Evolutionary conservation across 2,797 vertebrate species (phyloP).

Genomic region (Mallotus villosus): DNA sequence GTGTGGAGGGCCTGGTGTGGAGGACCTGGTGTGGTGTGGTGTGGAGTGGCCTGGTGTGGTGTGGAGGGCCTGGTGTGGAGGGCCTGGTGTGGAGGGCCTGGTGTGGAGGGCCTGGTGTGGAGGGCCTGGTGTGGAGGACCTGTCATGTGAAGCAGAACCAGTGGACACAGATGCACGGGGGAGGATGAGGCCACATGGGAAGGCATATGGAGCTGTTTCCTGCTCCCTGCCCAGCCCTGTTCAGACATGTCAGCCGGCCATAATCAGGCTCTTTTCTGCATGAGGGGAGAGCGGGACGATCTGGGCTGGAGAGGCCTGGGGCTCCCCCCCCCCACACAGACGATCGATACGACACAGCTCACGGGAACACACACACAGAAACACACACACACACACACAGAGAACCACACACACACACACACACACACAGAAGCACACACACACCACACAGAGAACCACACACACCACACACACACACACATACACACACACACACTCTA

Average conservation of each 20-base stretch:
- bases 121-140: too few relatives aligned
- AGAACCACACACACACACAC: constrained; percentile 23
- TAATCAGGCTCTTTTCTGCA: constrained; percentile 71
- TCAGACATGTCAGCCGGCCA: constrained; percentile 69
- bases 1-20: too few relatives aligned
- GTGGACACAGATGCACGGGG: constrained; percentile 17
- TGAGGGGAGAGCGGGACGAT: constrained; percentile 62
- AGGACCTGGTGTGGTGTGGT: too few relatives aligned
- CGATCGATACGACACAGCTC: constrained; percentile 60
- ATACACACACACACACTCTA: too few relatives aligned
- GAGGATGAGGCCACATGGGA: constrained; percentile 10
- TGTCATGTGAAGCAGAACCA: constrained; percentile 40
- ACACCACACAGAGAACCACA: constrained; percentile 17
- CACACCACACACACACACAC: too few relatives aligned
- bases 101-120: too few relatives aligned
- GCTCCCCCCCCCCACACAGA: constrained; percentile 48
- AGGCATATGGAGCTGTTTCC: constrained; percentile 66
- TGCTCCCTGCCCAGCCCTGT: constrained; percentile 56
- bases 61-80: too few relatives aligned
- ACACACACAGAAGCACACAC: constrained; percentile 20
- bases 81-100: too few relatives aligned
- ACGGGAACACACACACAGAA: background rate
- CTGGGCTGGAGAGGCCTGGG: constrained; percentile 42
- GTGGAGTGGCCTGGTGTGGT: too few relatives aligned
- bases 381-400: constrained; percentile 8